These are phyloP conservation scores for Tethya wilhelma DNA, from an alignment of 37 sponge, comb jelly and placozoan species.

Conservation along the genomic window DNA sequence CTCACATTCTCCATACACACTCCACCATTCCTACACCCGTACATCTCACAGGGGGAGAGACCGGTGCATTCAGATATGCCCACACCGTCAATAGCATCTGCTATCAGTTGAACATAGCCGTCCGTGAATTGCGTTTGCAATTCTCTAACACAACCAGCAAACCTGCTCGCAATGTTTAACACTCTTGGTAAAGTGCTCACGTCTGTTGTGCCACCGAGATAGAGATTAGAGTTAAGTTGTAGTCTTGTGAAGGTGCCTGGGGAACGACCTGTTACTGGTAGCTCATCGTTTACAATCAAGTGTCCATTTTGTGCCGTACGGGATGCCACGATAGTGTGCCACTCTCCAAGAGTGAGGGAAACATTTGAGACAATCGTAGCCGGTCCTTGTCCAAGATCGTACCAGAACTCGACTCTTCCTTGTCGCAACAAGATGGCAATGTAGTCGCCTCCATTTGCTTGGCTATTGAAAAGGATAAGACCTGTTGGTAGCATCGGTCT, in stretches of 20 bases:
- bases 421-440: constrained; percentile 50
- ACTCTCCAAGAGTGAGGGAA: constrained; percentile 31
- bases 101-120: constrained; percentile 21
- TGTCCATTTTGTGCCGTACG: constrained; percentile 45
- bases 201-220: constrained; percentile 34
- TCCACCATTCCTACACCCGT: constrained; percentile 51
- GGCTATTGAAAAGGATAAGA: constrained; percentile 49
- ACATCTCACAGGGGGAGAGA: neutral
- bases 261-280: constrained; percentile 37
- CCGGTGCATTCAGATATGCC: constrained; percentile 32
- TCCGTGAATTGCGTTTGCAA: neutral
- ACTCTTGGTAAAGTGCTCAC: neutral
- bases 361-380: constrained; percentile 25
- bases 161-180: constrained; percentile 5
- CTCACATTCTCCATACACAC: constrained; percentile 17
- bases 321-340: constrained; percentile 59
- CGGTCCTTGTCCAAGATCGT: constrained; percentile 44
- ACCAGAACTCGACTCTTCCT: constrained; percentile 51
- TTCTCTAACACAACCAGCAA: constrained; percentile 51
- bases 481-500: constrained; percentile 42
- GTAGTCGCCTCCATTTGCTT: constrained; percentile 45
- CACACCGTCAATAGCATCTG: constrained; percentile 18
- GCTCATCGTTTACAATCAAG: constrained; percentile 35
- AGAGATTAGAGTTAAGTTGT: constrained; percentile 57
- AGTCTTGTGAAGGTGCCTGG: constrained; percentile 31